Evolutionary conservation across 2,888 invertebrate species (phyloP), one percentile per base, ranked within the genome.

Genomic region (Phania funesta): DNA sequence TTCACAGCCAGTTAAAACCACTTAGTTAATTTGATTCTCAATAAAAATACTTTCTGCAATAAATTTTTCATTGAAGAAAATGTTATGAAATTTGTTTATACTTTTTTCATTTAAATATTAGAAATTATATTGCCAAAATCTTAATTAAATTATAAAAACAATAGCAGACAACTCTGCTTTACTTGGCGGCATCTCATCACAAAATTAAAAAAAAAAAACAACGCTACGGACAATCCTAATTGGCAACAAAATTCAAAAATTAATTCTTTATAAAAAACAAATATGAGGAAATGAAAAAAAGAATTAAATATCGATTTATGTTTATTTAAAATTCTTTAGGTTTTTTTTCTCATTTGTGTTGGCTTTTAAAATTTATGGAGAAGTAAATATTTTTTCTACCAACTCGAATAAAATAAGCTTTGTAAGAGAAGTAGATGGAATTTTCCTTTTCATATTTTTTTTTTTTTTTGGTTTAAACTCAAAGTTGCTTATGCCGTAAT

Each of bases 401-500:
- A 67, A 56, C 20, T 44, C 22, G 7, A 48, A 18, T 38, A 20
- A 41, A 16, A 50, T 24, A 73, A 56, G 70, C 11, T 18, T 3
- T 58, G 41, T 22, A 29, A 38, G 70, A 65, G 22, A 50, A 65
- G 16, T 20, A 62, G 52, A 67, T 62, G 38, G 46, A 65, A 50
- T 73, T 56, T 70, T 58, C 24, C 73, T 48, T 77, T 62, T 73
- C 56, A 52, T 67, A 24, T 41, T 54, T 44, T 54, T 54, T 60
- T 54, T 44, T 54, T 54, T 60, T 65, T 58, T 24, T 70, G 35
- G 24, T 75, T 56, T 24, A 68, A 75, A 56, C 68, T 82, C 29
- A 54, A 67, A 78, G 62, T 82, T 74, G 70, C 82, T 82, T 58
- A 70, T 75, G 78, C 74, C 70, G 74, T 82, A 82, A 82, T 82